phyloP scores from a whole-genome alignment of 2,113 vertebrate species.

The Platanista minor region DNA sequence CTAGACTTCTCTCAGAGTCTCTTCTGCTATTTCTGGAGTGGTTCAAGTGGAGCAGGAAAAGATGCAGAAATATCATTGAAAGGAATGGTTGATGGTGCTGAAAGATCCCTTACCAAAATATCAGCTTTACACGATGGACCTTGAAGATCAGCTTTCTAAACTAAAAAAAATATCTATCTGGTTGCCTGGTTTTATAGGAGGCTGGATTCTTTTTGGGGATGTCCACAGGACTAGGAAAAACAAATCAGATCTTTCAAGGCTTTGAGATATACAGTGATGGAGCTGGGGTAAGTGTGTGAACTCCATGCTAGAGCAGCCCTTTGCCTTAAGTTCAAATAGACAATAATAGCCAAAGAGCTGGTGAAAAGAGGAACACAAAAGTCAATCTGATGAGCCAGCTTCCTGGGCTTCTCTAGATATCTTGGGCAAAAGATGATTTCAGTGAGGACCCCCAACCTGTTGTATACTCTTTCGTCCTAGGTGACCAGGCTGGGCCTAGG shows the following conservation, averaged over 20 bases:
- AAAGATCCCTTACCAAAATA: conserved; percentile 35
- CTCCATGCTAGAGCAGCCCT: too few species aligned
- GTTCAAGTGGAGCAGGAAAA: neutral
- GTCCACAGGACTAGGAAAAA: neutral
- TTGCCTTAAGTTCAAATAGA: neutral
- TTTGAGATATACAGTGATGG: neutral
- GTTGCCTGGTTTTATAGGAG: neutral
- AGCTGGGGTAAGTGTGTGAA: neutral
- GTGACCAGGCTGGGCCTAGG: neutral
- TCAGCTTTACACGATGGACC: neutral
- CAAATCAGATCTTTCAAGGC: neutral
- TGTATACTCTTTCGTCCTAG: neutral
- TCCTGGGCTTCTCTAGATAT: neutral
- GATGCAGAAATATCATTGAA: neutral
- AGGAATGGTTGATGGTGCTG: neutral
- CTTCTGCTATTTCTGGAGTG: conserved; percentile 18
- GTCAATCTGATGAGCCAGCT: neutral
- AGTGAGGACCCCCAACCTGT: neutral
- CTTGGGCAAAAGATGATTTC: conserved; percentile 7
- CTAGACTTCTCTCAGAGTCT: neutral
- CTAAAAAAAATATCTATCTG: neutral
- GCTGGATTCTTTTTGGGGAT: neutral
- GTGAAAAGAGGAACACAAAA: neutral
- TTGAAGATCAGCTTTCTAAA: conserved; percentile 20
- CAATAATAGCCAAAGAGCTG: neutral